A percentile compares a stretch with the other conserved stretches of the same genome.
These are phyloP conservation scores for Prochilodus magdalenae DNA, from an alignment of 2,113 vertebrate genomes.

Conservation along the genomic window DNA sequence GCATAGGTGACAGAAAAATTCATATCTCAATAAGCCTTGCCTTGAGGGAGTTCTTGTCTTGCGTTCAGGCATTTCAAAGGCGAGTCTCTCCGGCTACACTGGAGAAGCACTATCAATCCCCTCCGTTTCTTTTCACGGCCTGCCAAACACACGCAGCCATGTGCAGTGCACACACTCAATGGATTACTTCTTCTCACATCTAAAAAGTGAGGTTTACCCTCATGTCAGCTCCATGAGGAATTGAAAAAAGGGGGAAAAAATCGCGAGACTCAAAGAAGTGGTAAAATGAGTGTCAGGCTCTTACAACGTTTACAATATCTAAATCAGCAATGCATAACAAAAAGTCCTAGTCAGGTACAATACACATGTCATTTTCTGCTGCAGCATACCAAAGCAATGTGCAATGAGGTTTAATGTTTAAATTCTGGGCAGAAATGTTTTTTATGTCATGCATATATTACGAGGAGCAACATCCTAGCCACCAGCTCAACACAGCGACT, in stretches of 20 bases:
- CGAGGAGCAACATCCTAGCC: not conserved
- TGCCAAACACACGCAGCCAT: slow-evolving; percentile 41
- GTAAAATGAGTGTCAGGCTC: slow-evolving; percentile 15
- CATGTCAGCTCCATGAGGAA: slow-evolving; percentile 17
- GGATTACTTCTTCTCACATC: slow-evolving; percentile 40
- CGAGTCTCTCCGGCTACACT: slow-evolving; percentile 42
- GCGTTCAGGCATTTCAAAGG: slow-evolving; percentile 47
- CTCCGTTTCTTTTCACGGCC: slow-evolving; percentile 44
- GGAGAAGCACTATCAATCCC: slow-evolving; percentile 47
- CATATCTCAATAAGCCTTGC: slow-evolving; percentile 51
- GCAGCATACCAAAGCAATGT: not conserved
- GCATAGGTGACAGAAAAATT: slow-evolving; percentile 51
- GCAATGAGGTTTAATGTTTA: not conserved
- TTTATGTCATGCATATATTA: not conserved
- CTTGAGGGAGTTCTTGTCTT: slow-evolving; percentile 53
- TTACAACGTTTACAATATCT: not conserved
- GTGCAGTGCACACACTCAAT: slow-evolving; percentile 22
- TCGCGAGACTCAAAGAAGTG: slow-evolving; percentile 10
- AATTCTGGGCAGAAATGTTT: not conserved
- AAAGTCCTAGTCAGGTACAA: not conserved
- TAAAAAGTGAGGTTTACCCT: slow-evolving; percentile 20
- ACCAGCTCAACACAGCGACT: not conserved
- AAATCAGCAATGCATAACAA: slow-evolving; percentile 1
- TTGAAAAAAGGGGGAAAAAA: slow-evolving; percentile 1
- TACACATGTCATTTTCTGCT: not conserved